These are phyloP conservation scores for Scelioninae gen. 1 DNA, from an alignment of 2,888 invertebrate genomes.

Conservation along the genomic window DNA sequence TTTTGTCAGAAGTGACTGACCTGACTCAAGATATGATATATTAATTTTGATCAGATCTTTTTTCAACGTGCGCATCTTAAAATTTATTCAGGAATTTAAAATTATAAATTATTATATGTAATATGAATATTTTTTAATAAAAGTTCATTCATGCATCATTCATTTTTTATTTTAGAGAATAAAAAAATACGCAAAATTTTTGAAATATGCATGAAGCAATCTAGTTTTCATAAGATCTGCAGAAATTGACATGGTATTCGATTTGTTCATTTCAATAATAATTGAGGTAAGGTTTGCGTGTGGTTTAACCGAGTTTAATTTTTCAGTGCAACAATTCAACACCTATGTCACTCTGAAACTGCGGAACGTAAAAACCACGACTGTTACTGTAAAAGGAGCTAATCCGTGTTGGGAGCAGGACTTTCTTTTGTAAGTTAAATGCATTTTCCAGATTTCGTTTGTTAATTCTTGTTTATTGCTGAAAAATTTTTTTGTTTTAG, in stretches of 20 bases:
- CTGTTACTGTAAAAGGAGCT: constrained; percentile 97
- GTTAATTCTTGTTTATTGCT: constrained; percentile 29
- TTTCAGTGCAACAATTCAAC: constrained; percentile 94
- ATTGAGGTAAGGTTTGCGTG: constrained; percentile 39
- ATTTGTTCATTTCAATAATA: constrained; percentile 29
- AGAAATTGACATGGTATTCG: constrained; percentile 16
- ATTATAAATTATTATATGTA: too few species aligned
- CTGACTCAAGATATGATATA: too few species aligned
- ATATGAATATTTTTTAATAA: too few species aligned
- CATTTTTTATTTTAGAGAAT: background rate
- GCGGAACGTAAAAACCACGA: constrained; percentile 99
- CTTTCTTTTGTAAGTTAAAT: constrained; percentile 96
- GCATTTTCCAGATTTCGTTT: constrained; percentile 23
- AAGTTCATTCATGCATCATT: background rate
- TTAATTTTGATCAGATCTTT: too few species aligned
- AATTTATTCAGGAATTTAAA: too few species aligned
- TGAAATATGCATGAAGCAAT: constrained; percentile 4
- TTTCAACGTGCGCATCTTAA: too few species aligned
- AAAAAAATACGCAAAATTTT: background rate
- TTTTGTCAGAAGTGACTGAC: too few species aligned
- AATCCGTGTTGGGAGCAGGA: constrained; percentile 99
- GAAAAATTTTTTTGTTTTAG: background rate
- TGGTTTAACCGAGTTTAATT: constrained; percentile 75
- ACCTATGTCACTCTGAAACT: constrained; percentile 98
- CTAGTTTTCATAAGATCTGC: constrained; percentile 1